Evolutionary conservation across 1,140 invertebrate genomes (phyloP), one percentile per base, ranked within the genome.

Genomic region (Zophobas atratus): DNA sequence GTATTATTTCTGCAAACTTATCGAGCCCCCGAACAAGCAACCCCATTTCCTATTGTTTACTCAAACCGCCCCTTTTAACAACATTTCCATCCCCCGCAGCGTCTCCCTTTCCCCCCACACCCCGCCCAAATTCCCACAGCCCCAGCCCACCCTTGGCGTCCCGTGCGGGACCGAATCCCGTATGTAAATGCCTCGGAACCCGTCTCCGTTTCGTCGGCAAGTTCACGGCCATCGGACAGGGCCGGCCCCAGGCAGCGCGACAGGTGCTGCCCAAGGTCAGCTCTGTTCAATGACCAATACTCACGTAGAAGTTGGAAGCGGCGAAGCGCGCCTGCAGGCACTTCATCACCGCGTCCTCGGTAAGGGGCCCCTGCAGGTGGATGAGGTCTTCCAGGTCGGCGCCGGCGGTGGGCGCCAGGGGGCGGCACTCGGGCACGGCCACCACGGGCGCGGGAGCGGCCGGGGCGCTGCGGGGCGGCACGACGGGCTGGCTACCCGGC

Each of bases 331-430:
- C 92, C 82, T 98, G 96, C 34, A 98, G 90, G 82, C 95, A 96
- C 85, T 95, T 93, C 84, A 98, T 93, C 0, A 98, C 93, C 41
- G 96, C 95, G 85, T 98, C 96, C 86, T 98, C 97, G 6, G 96
- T 98, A 49, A 98, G 91, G 49, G 96, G 96, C 51, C 96, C 96
- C 0, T 94, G 91, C 76, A 98, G 88, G 88, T 98, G 96, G 86
- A 97, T 98, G 75, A 98, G 91, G 88, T 98, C 97, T 82, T 96
- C 93, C 82, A 96, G 89, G 80, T 83, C 80, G 20, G 82, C 81
- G 6, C 80, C 80, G 0, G 78, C 78, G 41, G 78, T 73, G 46
- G 75, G 78, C 32, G 73, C 72, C 71, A 87, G 84, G 35, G 86
- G 83, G 80, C 86, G 78, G 78, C 84, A 83, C 79, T 85, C 60